phyloP scores from a whole-genome alignment of 2,797 vertebrate genomes.

The Oceanodroma leucorhoa region DNA sequence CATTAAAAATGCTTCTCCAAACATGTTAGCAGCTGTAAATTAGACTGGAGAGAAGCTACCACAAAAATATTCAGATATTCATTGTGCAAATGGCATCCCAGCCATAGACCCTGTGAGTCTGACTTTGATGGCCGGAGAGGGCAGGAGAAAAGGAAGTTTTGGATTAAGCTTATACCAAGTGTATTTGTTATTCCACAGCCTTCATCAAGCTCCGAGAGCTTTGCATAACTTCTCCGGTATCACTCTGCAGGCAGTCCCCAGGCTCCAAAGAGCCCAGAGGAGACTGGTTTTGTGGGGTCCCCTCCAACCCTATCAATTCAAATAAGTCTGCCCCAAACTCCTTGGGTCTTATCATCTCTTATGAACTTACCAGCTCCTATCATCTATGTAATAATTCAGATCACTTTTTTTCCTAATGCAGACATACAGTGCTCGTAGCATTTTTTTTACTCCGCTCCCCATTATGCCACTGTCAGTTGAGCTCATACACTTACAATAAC shows the following conservation, averaged over 20 bases:
- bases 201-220: background rate
- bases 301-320: background rate
- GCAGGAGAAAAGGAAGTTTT: background rate
- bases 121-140: background rate
- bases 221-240: background rate
- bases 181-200: background rate
- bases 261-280: background rate
- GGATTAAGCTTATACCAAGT: background rate
- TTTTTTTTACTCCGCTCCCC: background rate
- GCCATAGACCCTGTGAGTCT: background rate
- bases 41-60: background rate
- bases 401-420: background rate
- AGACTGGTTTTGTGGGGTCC: background rate
- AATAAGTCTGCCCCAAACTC: background rate
- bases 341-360: background rate
- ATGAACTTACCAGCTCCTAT: background rate
- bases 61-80: background rate
- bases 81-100: background rate
- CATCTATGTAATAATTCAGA: background rate
- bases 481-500: background rate
- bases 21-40: background rate
- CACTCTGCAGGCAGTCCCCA: background rate
- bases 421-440: background rate
- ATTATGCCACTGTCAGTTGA: background rate
- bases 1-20: background rate